These are phyloP conservation scores for Poicephalus gulielmi DNA, from an alignment of 2,113 vertebrate genomes.

Conservation along the genomic window DNA sequence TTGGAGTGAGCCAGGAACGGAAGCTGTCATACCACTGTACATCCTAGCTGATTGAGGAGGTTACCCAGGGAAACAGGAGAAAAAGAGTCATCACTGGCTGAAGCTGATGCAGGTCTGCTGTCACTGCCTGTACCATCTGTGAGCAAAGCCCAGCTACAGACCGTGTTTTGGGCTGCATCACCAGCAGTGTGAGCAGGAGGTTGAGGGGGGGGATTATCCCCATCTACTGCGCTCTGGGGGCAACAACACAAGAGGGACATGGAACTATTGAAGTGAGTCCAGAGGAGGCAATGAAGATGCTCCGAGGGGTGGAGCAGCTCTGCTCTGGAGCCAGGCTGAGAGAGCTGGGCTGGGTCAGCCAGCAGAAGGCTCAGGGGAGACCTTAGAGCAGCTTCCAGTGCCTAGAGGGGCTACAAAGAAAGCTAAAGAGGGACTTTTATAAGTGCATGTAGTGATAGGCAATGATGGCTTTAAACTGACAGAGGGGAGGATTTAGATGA, in stretches of 20 bases:
- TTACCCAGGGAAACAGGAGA: conserved; percentile 4
- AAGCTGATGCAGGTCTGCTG: neutral
- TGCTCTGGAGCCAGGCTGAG: neutral
- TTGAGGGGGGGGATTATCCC: neutral
- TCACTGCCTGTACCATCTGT: neutral
- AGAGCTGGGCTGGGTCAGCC: neutral
- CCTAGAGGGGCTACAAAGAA: neutral
- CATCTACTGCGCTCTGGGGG: neutral
- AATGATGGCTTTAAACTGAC: neutral
- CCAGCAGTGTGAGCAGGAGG: neutral
- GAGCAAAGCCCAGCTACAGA: neutral
- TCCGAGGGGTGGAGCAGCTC: neutral
- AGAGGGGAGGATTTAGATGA: neutral
- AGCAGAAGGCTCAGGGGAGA: neutral
- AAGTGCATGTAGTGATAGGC: neutral
- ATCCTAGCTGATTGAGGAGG: conserved; percentile 9
- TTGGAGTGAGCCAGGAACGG: neutral
- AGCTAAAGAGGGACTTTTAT: neutral
- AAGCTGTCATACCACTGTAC: neutral
- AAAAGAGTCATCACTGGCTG: neutral
- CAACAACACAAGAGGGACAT: neutral
- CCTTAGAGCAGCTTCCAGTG: neutral
- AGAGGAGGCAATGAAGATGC: neutral
- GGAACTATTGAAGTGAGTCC: neutral
- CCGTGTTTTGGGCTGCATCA: neutral